phyloP scores from a whole-genome alignment of 2,888 invertebrate species.

The Yponomeuta sedellus region DNA sequence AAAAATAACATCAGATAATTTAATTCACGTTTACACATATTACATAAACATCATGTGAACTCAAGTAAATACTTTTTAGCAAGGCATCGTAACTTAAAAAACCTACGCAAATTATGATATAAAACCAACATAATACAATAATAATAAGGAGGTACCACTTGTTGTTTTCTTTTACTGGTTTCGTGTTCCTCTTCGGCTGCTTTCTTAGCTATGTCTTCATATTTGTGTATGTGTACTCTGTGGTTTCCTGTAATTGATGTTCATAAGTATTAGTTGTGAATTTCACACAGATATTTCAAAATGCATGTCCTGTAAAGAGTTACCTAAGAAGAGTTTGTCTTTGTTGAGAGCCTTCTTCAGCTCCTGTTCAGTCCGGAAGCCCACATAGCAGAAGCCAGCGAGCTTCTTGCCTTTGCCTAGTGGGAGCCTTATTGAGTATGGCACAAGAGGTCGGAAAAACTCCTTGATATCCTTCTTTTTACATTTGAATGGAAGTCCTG shows the following conservation, averaged over 20 bases:
- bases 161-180: constrained; percentile 41
- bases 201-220: constrained; percentile 59
- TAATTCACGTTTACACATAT: no score
- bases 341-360: constrained; percentile 87
- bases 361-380: constrained; percentile 89
- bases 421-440: constrained; percentile 87
- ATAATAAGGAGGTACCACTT: constrained; percentile 42
- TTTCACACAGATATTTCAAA: no score
- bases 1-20: constrained; percentile 18
- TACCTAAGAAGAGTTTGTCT: constrained; percentile 90
- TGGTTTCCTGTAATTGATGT: constrained; percentile 48
- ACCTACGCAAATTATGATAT: no score
- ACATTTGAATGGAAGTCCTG: constrained; percentile 85
- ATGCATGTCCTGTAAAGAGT: no score
- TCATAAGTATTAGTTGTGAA: background rate
- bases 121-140: no score
- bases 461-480: constrained; percentile 90
- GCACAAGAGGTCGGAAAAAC: constrained; percentile 88
- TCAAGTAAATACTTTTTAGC: no score
- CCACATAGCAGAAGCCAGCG: constrained; percentile 93
- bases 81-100: no score
- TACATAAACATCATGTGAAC: no score
- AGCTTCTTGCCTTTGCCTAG: constrained; percentile 76
- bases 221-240: constrained; percentile 58
- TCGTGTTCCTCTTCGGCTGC: constrained; percentile 54